These are phyloP conservation scores for Gobio gobio DNA, from an alignment of 2,113 vertebrate genomes.

Conservation along the genomic window DNA sequence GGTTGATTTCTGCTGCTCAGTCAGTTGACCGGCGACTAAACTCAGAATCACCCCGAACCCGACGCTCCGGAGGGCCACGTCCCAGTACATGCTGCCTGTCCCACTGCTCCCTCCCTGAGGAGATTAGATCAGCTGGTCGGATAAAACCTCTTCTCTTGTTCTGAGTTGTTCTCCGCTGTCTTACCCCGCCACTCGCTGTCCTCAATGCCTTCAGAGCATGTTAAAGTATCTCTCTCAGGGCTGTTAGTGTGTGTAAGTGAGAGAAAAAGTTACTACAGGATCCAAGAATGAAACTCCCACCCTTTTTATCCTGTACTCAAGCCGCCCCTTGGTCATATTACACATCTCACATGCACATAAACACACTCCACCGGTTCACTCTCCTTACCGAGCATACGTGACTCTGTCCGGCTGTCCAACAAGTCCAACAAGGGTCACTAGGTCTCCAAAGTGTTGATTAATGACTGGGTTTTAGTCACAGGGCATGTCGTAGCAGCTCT, in stretches of 20 bases:
- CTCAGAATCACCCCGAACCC: slow-evolving; percentile 30
- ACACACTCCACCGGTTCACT: neutral
- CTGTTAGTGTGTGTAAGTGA: neutral
- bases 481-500: neutral
- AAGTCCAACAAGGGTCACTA: neutral
- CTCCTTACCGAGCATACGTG: neutral
- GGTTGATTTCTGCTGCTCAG: neutral
- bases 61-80: neutral
- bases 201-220: neutral
- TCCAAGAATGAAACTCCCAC: slow-evolving; percentile 29
- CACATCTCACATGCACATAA: slow-evolving; percentile 15
- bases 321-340: slow-evolving; percentile 38
- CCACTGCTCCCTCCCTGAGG: neutral
- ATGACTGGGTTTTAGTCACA: neutral
- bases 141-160: neutral
- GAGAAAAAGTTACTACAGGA: neutral
- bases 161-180: neutral
- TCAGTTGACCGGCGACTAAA: neutral
- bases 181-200: neutral
- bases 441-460: neutral
- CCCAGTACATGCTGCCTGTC: slow-evolving; percentile 16
- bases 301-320: slow-evolving; percentile 27
- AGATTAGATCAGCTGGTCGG: neutral
- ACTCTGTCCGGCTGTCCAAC: neutral
- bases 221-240: neutral